phyloP scores from a whole-genome alignment of 2,888 invertebrate species.

The Oligia strigilis region DNA sequence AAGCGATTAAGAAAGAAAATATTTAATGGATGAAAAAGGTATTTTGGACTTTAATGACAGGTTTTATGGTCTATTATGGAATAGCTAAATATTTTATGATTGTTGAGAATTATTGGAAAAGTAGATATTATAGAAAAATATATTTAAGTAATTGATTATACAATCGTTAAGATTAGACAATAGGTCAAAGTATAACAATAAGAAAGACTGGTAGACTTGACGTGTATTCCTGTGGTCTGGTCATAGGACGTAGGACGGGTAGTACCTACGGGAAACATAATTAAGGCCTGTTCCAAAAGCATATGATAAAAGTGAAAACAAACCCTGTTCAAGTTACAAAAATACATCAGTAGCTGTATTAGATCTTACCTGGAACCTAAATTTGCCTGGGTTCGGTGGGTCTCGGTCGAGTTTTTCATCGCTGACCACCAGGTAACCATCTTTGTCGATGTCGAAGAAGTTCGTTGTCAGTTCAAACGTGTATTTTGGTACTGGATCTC shows the following conservation, averaged over 20 bases:
- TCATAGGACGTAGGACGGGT: no score
- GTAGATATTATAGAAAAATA: not conserved
- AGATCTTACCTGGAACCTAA: conserved; percentile 93
- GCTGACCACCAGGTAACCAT: conserved; percentile 94
- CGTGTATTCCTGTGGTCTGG: no score
- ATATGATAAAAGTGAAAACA: not conserved
- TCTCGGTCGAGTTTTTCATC: conserved; percentile 96
- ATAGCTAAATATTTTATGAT: not conserved
- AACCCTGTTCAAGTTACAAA: not conserved
- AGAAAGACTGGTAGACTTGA: not conserved
- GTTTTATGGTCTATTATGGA: not conserved
- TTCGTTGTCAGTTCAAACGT: conserved; percentile 96
- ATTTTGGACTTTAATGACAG: not conserved
- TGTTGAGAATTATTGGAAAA: not conserved
- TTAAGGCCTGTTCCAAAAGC: not conserved
- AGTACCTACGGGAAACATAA: not conserved
- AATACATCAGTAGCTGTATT: no score
- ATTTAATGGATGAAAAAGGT: not conserved
- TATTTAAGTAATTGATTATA: no score
- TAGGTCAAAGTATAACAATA: not conserved
- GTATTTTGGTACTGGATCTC: conserved; percentile 95
- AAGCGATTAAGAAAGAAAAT: not conserved
- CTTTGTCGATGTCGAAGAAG: conserved; percentile 94
- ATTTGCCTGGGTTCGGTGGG: conserved; percentile 95
- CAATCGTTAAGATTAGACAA: no score